Evolutionary conservation across 2,888 invertebrate genomes (phyloP), one percentile per base, ranked within the genome.

Genomic region (Cerceris rybyensis): DNA sequence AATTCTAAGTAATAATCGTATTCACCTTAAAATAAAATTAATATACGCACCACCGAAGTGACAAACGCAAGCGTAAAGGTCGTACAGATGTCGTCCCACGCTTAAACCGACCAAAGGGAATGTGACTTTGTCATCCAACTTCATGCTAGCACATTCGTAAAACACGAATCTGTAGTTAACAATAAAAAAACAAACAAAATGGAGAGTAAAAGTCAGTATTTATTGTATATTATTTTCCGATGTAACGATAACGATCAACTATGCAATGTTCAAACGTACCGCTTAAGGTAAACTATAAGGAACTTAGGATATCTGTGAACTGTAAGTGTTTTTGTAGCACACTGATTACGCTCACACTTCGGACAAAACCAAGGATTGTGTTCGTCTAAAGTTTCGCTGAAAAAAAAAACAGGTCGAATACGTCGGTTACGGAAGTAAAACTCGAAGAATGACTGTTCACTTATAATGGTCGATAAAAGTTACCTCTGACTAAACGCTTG

Each of bases 321-420:
- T 8, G 94, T 94, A 71, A 95, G 93, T n/a, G 94, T 95, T 88
- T 95, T 95, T 63, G 94, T 94, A 42, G 95, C 95, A 88, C 94
- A 94, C 86, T 94, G 94, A 87, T 95, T 95, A 75, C 93, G 93
- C 85, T 94, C 93, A 87, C 95, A 95, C 74, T 93, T 92, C 1
- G 95, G 95, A 90, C 95, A 95, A 90, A 93, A 95, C 95, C 95
- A 95, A 5, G 95, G 95, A 90, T 95, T 95, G 86, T 94, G 94
- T 83, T 94, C 94, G 89, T 95, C 95, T 86, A 95, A 90, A 55
- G 93, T 93, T 91, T 95, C 95, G 89, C 95, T 95, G 88, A 41
- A 75, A 63, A 28, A 41, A 75, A 63, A 28, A 28, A 28, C 28
- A 28, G 28, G 4, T 28, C 28, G 28, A 28, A 28, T 28, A 28